Base-by-base conservation (phyloP, 1,140 invertebrate species). In the Potamilus streckersoni region DNA sequence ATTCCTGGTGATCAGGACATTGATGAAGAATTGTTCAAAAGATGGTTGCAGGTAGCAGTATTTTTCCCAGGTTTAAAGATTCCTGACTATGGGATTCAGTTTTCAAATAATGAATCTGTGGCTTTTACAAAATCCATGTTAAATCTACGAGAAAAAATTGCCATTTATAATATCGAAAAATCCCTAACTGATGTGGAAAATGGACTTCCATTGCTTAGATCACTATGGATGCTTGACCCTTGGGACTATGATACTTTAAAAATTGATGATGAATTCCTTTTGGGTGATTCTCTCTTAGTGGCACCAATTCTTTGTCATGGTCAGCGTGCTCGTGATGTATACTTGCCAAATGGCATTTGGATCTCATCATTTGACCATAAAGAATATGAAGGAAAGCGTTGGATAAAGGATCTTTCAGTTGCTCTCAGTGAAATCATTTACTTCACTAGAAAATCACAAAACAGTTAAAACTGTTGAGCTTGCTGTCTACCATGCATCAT, bases 151-250 rank as follows among this genome's bases (percentile, higher is more conserved):
- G 31, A 78, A 59, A 19, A 63, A 23, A 62, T 76, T 67, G 77
- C 84, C 78, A 90, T 94, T 0, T 91, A 92, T 16, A 87, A 90
- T 56, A 83, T 96, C n/a, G 58, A 74, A 62, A 20, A 82, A 49
- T 78, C 82, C 55, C 84, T 91, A 69, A 85, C 90, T 63, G 93
- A 95, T 0, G 87, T 96, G 63, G 93, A 95, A 71, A 93, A 93
- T 14, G 95, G 80, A 61, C 61, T 57, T 11, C 88, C 87, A 11
- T 80, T 88, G 15, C 93, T 97, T 49, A 90, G 96, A 1, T 96
- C 96, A 0, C 89, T 98, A 20, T 98, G 96, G 96, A 96, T 97
- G 94, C 89, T 96, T 38, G 94, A 96, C 76, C 95, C 95, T 0
- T 92, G 93, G 0, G 96, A 97, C 90, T 89, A 92, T 0, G 93